These are phyloP conservation scores for Corythornis leucogaster DNA, from an alignment of 2,797 vertebrate species.

Conservation along the genomic window DNA sequence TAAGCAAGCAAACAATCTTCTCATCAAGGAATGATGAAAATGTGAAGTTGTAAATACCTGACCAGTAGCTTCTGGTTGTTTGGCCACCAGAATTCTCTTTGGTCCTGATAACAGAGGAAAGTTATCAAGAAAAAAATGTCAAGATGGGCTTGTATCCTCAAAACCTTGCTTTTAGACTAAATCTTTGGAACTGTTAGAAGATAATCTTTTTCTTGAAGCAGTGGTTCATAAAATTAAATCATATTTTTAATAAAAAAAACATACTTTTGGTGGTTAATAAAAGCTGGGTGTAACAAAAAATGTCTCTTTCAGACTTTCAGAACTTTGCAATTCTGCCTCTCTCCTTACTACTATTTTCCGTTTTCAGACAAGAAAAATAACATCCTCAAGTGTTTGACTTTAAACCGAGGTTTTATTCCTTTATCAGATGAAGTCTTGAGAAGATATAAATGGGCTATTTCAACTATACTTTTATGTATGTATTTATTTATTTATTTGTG, in stretches of 20 bases:
- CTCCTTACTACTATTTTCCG: neutral
- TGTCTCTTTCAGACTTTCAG: neutral
- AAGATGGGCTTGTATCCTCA: neutral
- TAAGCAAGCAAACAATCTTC: neutral
- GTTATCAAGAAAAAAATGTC: neutral
- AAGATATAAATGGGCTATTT: neutral
- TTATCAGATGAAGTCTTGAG: conserved; percentile 13
- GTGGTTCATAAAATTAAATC: neutral
- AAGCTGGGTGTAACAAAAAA: neutral
- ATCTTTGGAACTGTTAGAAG: neutral
- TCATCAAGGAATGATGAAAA: conserved; percentile 53
- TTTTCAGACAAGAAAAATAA: neutral
- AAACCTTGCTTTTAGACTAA: neutral
- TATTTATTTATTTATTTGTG: neutral
- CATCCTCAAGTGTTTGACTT: neutral
- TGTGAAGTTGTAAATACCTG: conserved; percentile 54
- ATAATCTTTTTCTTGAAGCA: neutral
- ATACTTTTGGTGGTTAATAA: neutral
- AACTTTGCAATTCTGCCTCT: neutral
- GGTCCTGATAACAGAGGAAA: neutral
- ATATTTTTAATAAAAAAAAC: neutral
- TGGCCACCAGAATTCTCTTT: conserved; percentile 6
- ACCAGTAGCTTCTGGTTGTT: neutral
- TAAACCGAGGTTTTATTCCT: neutral
- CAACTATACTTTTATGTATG: neutral